Evolutionary conservation across 2,888 invertebrate species (phyloP).

Genomic region (Drosophila monieri): DNA sequence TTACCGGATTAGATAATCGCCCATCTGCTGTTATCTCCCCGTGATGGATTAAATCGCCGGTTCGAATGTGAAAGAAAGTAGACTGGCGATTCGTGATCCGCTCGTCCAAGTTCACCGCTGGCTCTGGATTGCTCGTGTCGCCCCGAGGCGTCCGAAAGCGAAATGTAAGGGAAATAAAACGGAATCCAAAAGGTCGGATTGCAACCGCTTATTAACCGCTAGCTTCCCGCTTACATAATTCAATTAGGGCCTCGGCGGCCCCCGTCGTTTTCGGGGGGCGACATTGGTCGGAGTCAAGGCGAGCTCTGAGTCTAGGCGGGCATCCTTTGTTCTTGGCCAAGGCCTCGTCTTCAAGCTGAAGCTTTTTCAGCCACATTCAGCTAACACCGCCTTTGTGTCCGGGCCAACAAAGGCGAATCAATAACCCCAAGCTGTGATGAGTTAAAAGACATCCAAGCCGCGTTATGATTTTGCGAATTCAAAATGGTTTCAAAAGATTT

Average conservation of each 20-base stretch:
- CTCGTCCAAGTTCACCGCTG: constrained; percentile 65
- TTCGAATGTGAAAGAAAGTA: constrained; percentile 55
- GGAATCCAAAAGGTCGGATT: constrained; percentile 66
- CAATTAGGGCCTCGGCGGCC: constrained; percentile 53
- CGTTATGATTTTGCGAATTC: constrained; percentile 50
- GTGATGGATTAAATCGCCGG: constrained; percentile 43
- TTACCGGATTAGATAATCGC: constrained; percentile 60
- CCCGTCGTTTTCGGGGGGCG: constrained; percentile 26
- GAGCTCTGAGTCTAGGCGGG: constrained; percentile 16
- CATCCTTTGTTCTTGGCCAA: constrained; percentile 46
- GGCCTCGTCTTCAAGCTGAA: background rate
- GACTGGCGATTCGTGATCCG: constrained; percentile 51
- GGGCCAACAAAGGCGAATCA: constrained; percentile 36
- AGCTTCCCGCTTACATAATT: constrained; percentile 66
- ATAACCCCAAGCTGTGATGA: constrained; percentile 25
- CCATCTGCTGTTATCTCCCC: constrained; percentile 22
- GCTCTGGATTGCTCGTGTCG: constrained; percentile 36
- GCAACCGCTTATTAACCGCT: constrained; percentile 52
- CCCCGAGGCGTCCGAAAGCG: constrained; percentile 37
- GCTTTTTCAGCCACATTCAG: constrained; percentile 9
- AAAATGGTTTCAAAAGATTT: constrained; percentile 55
- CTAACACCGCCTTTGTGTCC: constrained; percentile 27
- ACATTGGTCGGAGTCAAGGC: constrained; percentile 40
- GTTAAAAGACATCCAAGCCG: constrained; percentile 2
- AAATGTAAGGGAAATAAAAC: constrained; percentile 46